These are phyloP conservation scores for Sylvietta virens DNA, from an alignment of 2,113 vertebrate genomes.

Conservation along the genomic window DNA sequence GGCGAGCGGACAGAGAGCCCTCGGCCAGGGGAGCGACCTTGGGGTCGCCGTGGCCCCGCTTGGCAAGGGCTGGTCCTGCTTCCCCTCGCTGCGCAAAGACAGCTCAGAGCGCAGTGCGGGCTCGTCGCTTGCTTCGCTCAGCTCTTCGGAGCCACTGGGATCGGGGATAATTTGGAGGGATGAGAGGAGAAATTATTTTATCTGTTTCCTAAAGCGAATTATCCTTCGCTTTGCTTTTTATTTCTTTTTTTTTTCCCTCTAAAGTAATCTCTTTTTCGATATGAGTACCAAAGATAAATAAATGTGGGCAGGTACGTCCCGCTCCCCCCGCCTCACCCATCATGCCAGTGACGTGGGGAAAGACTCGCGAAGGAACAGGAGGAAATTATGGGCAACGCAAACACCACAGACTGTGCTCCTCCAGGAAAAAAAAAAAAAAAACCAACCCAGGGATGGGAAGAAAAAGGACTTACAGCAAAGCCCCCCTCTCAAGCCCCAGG, in stretches of 20 bases:
- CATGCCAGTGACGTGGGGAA: not conserved
- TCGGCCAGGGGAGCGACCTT: not conserved
- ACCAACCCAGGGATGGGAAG: not conserved
- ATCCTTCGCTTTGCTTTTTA: not conserved
- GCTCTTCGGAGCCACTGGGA: not conserved
- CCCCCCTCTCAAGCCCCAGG: not conserved
- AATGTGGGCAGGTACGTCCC: not conserved
- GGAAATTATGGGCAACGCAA: not conserved
- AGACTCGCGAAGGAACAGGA: not conserved
- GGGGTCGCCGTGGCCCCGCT: not conserved
- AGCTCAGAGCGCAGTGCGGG: too few relatives aligned
- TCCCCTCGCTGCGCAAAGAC: not conserved
- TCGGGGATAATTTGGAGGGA: not conserved
- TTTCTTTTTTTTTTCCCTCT: not conserved
- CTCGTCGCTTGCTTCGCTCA: not conserved
- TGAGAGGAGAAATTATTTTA: not conserved
- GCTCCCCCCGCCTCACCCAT: not conserved
- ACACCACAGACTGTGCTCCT: not conserved
- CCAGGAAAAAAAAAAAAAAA: not conserved
- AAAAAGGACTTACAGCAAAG: constrained; percentile 12
- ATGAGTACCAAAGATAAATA: not conserved
- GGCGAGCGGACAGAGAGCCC: not conserved
- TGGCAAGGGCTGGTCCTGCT: not conserved
- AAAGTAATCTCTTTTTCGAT: not conserved
- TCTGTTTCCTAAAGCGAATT: not conserved